Evolutionary conservation across 2,113 vertebrate species (phyloP), one percentile per base, ranked within the genome.

Genomic region (Platichthys stellatus): DNA sequence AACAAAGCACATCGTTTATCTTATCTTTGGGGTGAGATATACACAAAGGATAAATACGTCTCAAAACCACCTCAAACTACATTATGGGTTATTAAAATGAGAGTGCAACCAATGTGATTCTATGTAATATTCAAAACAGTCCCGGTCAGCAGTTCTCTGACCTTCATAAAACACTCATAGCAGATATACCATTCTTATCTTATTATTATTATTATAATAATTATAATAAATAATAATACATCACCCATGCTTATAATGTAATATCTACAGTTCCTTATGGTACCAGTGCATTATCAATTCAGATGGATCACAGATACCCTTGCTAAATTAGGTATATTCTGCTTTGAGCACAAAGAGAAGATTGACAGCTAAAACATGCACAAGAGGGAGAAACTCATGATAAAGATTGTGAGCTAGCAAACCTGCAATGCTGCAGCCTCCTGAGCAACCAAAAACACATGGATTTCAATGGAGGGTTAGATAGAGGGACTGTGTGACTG

Each of bases 201-300:
- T 49, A 57, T 58, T 49, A 57, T 62, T 74, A 73, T 72, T 67
- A 87, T 71, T 63, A 66, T 82, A 77, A 54, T 76, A 71, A 82
- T 88, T 80, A 84, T 76, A 77, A 57, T 62, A 77, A 73, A 82
- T 88, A 80, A 84, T 76, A 82, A 35, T n/a, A 53, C 28, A 31
- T 5, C 5, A 7, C 31, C 31, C 31, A 31, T 31, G 31, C 31
- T 7, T 28, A 28, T 5, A 31, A 85, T 13, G 12, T 75, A 82
- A 59, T 63, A 62, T 60, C n/a, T 21, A 14, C 2, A 57, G 9
- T 57, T 62, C 38, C 9, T 26, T 54, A 62, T 38, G 69, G 47
- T 73, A 62, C 64, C 62, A 67, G 72, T 72, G 21, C 67, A 69
- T 77, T 63, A 67, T 57, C 66, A 14, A 26, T 72, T 68, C 80